Conservation (phyloP, 1,140 invertebrate genomes). For the Anastrepha obliqua region DNA sequence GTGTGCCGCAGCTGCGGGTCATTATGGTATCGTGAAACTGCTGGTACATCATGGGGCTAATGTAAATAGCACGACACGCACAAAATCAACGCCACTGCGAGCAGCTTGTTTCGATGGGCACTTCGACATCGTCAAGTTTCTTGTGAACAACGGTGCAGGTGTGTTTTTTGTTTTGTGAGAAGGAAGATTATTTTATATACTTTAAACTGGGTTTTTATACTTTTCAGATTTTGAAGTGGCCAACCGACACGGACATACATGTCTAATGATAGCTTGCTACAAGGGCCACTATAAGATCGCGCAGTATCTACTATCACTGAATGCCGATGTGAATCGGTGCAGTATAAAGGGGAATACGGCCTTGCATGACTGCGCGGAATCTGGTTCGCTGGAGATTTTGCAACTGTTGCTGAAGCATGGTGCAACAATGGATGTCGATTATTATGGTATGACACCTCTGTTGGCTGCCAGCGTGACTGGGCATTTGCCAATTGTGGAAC, state of each 20-base stretch:
- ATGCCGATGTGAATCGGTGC: constrained; percentile 93
- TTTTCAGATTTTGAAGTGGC: constrained; percentile 88
- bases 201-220: constrained; percentile 1
- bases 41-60: constrained; percentile 88
- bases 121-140: constrained; percentile 91
- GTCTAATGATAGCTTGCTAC: constrained; percentile 97
- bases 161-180: constrained; percentile 63
- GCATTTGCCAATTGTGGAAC: constrained; percentile 94
- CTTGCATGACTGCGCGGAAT: constrained; percentile 96
- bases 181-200: background rate
- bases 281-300: constrained; percentile 93
- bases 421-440: constrained; percentile 95
- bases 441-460: constrained; percentile 95
- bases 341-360: constrained; percentile 97
- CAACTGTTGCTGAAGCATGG: constrained; percentile 91
- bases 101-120: constrained; percentile 97
- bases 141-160: constrained; percentile 91
- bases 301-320: constrained; percentile 87
- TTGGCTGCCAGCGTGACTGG: constrained; percentile 94
- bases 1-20: constrained; percentile 90
- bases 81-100: constrained; percentile 91
- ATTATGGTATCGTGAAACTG: constrained; percentile 87
- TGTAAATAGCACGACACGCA: constrained; percentile 92
- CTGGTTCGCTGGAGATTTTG: constrained; percentile 93
- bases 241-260: constrained; percentile 94